Evolutionary conservation across 1,140 invertebrate genomes (phyloP), one percentile per base, ranked within the genome.

Genomic region (Eurosta solidaginis): DNA sequence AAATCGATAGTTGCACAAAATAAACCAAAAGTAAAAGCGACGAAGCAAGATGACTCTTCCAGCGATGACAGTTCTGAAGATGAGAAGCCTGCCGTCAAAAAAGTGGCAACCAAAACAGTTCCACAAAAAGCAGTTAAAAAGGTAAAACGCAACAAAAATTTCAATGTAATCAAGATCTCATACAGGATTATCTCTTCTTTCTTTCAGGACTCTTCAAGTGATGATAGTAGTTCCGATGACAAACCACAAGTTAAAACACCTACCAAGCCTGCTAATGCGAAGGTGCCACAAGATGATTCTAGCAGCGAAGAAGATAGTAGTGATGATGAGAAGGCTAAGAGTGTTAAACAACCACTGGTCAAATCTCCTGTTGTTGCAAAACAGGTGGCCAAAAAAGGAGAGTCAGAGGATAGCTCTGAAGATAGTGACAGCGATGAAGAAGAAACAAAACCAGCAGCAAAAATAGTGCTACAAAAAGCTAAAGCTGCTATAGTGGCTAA

Each of bases 11-110:
- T 77, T 17, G 78, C 78, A 7, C 47, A 79, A 33, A 77, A 81
- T 14, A 80, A 82, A 68, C 17, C 59, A n/a, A n/a, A 68, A 42
- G 3, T 33, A 1, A 68, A 59, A 36, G 54, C 54, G 6, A 89
- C 54, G 6, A 89, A 89, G 29, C 88, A 90, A 80, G 83, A 80
- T 25, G 84, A 89, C 75, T 87, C 86, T 3, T 88, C 85, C 52
- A 88, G 87, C 17, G 89, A 89, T 4, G 87, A 88, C 6, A 83
- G 82, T 76, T 88, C 85, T 3, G 83, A 82, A n/a, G 82, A 85
- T 42, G 84, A 80, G 78, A 79, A 79, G 40, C 78, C 78, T 50
- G 50, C 80, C 68, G 78, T 77, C 44, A 82, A 85, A 79, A 14
- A 47, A 20, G 20, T 22, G 3, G 27, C 17, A 74, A 80, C 54